Evolutionary conservation across 2,888 invertebrate genomes (phyloP), one percentile per base, ranked within the genome.

Genomic region (Endomychus coccineus): DNA sequence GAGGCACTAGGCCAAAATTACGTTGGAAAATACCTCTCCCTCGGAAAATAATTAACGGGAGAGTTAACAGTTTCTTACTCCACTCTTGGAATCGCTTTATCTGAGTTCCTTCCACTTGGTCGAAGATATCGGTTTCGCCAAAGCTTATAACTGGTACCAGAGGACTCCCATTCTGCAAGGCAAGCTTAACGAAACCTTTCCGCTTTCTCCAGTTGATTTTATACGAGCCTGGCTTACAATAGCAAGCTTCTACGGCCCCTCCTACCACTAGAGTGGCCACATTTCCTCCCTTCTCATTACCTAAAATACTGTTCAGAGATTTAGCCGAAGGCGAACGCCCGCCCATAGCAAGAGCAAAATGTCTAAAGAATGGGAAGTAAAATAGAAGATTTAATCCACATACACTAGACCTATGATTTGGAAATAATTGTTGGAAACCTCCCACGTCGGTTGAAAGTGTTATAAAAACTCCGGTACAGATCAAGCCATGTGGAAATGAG

Each of bases 11-110:
- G 0, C 96, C 96, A 58, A 83, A 86, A 0, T 77, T 78, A 59
- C 95, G 94, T 61, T 96, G 94, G 59, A 96, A 89, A 40, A 95
- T 70, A 2, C 96, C 96, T 21, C 96, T 70, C 0, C 90, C 91
- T 17, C 80, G 67, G 1, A 83, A 78, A 30, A 88, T 64, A 35
- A 85, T 70, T 0, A 88, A 88, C 0, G 85, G 80, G 9, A 89
- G 66, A 3, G 87, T 87, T 0, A 83, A 77, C 3, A 71, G 32
- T 45, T 73, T 71, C 33, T 80, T 78, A 1, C 89, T 62, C 32
- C 62, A 67, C 43, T 83, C 75, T 62, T 94, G 92, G 19, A 80
- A 52, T 10, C 65, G 70, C 9, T 82, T 66, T 19, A 82, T 53
- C 12, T 66, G 71, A 11, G 83, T 68, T 61, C 83, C 83, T 9